These are phyloP conservation scores for Tanaodytes sp. DNA, from an alignment of 2,888 invertebrate species.

Conservation along the genomic window DNA sequence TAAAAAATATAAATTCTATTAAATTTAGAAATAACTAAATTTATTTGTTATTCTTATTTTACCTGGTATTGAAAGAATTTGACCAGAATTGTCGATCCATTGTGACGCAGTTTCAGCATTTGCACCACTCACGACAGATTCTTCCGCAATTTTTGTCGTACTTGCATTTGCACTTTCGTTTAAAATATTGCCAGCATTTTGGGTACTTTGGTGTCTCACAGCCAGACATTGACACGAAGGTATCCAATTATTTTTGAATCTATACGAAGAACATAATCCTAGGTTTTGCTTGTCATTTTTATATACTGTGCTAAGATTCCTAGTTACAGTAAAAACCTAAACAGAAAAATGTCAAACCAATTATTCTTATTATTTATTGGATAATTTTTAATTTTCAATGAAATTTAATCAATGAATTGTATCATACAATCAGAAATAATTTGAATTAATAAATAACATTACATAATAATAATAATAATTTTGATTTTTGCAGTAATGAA, in stretches of 20 bases:
- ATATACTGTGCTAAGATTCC: background rate
- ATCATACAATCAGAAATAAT: too few species aligned
- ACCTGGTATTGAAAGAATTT: background rate
- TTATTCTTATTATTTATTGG: background rate
- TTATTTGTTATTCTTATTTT: too few species aligned
- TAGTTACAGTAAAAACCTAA: background rate
- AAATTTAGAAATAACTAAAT: background rate
- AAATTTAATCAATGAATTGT: background rate
- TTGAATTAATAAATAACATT: too few species aligned
- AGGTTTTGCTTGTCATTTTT: background rate
- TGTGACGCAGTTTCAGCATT: background rate
- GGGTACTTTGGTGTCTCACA: slow-evolving; percentile 2
- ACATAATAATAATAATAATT: too few species aligned
- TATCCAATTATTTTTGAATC: background rate
- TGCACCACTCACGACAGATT: background rate
- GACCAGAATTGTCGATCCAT: background rate
- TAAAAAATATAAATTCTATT: background rate
- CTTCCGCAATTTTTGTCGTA: background rate
- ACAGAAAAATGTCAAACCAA: background rate
- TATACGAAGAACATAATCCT: background rate
- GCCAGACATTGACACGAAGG: background rate
- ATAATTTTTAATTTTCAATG: slow-evolving; percentile 1
- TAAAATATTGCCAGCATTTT: background rate
- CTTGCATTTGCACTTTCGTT: background rate
- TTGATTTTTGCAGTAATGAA: too few species aligned